Evolutionary conservation across 2,888 invertebrate species (phyloP), one percentile per base, ranked within the genome.

Genomic region (Agrochola lychnidis): DNA sequence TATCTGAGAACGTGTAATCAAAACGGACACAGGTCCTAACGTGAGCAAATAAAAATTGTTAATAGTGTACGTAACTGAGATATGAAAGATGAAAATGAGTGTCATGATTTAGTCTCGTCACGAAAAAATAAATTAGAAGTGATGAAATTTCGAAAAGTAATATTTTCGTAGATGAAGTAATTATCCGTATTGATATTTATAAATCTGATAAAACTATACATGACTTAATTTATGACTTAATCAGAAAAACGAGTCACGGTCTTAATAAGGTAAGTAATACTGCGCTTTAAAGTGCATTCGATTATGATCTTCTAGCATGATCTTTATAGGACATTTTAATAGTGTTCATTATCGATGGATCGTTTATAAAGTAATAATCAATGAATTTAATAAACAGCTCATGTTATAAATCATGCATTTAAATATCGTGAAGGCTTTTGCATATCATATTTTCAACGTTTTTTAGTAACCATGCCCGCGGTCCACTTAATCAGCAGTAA

Each of bases 1-100:
- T 96, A 96, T 95, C 95, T 92, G 82, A 89, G 88, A 89, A 93
- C 92, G 89, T 90, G 93, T 90, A 94, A 94, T 93, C 92, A 92
- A 92, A 93, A 95, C 94, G 96, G 96, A 96, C 96, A 96, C 83
- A 92, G 93, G 92, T 91, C 91, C 88, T 90, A 89, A 85, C 82
- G 86, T 85, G 85, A n/a, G 72, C 89, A 89, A 89, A 89, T 89
- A 88, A 88, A 86, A 84, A 72, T 86, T 76, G 79, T 84, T 81
- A 85, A 89, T 85, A 85, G 69, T 73, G n/a, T 63, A 80, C 45
- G 78, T 76, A 86, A 82, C 72, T 69, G 73, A 85, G 82, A 83
- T 82, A 81, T 36, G 61, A 64, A 48, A 71, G 36, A 84, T 74
- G 77, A 82, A 72, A 48, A 82, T 59, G 76, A 22, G 51, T 25